Evolutionary conservation across 2,113 vertebrate genomes (phyloP).

Genomic region (Lasiurus borealis): DNA sequence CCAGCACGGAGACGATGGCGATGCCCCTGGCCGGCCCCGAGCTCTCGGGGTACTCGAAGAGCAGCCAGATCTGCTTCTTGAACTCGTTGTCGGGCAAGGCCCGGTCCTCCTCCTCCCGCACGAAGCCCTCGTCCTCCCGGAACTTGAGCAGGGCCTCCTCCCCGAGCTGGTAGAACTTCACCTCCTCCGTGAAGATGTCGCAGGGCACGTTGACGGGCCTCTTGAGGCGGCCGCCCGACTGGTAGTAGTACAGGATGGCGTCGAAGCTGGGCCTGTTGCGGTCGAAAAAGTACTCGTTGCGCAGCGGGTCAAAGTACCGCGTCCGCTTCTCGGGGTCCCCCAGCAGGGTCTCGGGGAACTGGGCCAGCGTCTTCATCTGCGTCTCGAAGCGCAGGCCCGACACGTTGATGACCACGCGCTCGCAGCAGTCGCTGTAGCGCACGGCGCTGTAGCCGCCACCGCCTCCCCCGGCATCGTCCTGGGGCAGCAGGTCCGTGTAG

Average conservation of each 20-base stretch:
- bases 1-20: conserved; percentile 97
- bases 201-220: conserved; percentile 97
- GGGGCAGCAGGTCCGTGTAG: conserved; percentile 91
- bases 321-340: conserved; percentile 96
- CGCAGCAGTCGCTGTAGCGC: conserved; percentile 95
- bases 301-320: conserved; percentile 97
- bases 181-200: conserved; percentile 98
- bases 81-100: conserved; percentile 96
- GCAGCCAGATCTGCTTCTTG: conserved; percentile 98
- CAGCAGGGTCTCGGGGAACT: conserved; percentile 97
- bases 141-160: conserved; percentile 98
- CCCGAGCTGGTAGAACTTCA: conserved; percentile 98
- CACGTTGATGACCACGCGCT: conserved; percentile 98
- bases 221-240: conserved; percentile 97
- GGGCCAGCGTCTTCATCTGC: conserved; percentile 96
- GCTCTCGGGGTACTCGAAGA: conserved; percentile 99
- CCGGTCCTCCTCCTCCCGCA: conserved; percentile 97
- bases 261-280: conserved; percentile 98
- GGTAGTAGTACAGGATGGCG: conserved; percentile 98
- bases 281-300: conserved; percentile 99
- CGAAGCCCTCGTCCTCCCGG: conserved; percentile 98
- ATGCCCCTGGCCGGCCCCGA: conserved; percentile 97
- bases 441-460: conserved; percentile 90
- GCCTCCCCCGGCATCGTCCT: conserved; percentile 85
- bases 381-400: conserved; percentile 98